Evolutionary conservation across 2,113 vertebrate genomes (phyloP), one percentile per base, ranked within the genome.

Genomic region (Dromas ardeola): DNA sequence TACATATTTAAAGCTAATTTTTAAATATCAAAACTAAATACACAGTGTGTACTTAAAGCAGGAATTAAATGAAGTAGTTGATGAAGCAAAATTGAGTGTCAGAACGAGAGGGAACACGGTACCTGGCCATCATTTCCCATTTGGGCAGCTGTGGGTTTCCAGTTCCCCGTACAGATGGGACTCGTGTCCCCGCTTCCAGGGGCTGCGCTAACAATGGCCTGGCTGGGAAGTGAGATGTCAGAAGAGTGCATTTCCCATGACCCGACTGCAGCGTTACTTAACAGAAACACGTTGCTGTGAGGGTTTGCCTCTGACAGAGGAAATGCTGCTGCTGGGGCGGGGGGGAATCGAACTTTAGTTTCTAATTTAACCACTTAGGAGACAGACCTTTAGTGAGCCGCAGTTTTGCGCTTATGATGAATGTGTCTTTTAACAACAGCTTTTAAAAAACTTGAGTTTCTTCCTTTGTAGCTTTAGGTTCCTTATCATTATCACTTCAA

Each of bases 181-280:
- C 26, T 0, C 13, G 26, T 19, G 56, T 22, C 42, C 13, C 7
- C 1, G 32, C 40, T 70, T 49, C 90, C 93, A 38, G 11, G 2
- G 29, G 83, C 81, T 2, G 10, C 27, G 91, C 86, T 90, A 65
- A 96, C 94, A 96, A 74, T 88, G 96, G 95, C 78, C 93, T 87
- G 97, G 93, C 94, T 86, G 86, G 98, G 95, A 97, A 96, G 89
- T 95, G 93, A 87, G 93, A 93, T 86, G 90, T 90, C 92, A 81
- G 8, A 55, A 82, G 93, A 97, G 96, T 63, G 95, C 29, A 94
- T 97, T 98, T 98, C 98, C 98, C 98, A 98, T 98, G 98, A 98
- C 98, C 96, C 63, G 90, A 47, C 80, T 67, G 95, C 88, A 79
- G 97, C 34, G 95, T 97, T 96, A 88, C 96, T 97, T 50, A 80